Base-by-base conservation (phyloP, 2,113 vertebrate species). In the Clinocottus analis region DNA sequence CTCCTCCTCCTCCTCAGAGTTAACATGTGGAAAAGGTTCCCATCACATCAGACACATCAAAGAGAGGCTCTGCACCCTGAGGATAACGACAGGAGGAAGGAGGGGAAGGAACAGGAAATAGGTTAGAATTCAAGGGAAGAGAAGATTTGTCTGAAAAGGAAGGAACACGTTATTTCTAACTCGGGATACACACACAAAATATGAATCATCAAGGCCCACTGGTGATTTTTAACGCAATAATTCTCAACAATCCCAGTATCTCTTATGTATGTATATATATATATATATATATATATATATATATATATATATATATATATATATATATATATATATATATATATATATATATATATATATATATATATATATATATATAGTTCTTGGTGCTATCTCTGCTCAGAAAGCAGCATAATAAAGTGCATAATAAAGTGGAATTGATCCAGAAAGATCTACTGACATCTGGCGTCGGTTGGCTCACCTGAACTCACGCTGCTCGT, bases 41-140 rank as follows among this genome's bases (percentile, higher is more conserved):
- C 87, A 82, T 90, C 89, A 87, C 87, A 90, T 84, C 85, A 86
- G 75, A 66, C 75, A 91, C 89, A 85, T 91, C 92, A 91, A 91
- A 92, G 90, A 58, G 82, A 27, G 65, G 84, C 82, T 76, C 72
- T 25, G 72, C 64, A 85, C 85, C 88, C 92, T 91, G 87, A 87
- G 85, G 89, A 90, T 17, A 77, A 75, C 60, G 76, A 84, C 76
- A 91, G 73, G 72, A 80, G 80, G 72, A 33, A 73, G 72, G 53
- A 62, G 58, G 73, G 63, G 82, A 65, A 33, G 61, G 70, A 80
- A 75, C 56, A 78, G 74, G 72, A 81, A 75, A 63, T n/a, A 45
- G 72, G 85, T 85, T 85, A 74, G 37, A 82, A 77, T 61, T 80
- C 59, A 85, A 78, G 51, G 55, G 56, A 59, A 35, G 13, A 83